Evolutionary conservation across 2,888 invertebrate species (phyloP).

Genomic region (Xanthorhoe designata): DNA sequence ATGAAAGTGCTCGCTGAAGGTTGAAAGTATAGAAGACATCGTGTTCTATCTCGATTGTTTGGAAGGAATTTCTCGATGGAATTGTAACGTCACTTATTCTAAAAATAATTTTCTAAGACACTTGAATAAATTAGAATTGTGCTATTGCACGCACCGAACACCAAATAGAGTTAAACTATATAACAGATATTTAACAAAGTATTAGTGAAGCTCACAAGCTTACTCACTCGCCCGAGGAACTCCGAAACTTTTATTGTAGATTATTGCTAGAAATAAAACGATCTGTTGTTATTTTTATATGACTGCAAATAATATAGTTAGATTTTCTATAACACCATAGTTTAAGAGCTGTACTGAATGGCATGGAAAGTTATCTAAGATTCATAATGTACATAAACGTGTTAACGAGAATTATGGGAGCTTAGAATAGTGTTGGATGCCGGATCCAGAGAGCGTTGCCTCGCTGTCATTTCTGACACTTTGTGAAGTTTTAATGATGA

Average conservation of each 20-base stretch:
- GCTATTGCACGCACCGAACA: slow-evolving; percentile 84
- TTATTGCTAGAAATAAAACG: slow-evolving; percentile 77
- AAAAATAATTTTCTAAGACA: slow-evolving; percentile 70
- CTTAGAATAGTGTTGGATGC: slow-evolving; percentile 31
- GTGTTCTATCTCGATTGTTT: slow-evolving; percentile 50
- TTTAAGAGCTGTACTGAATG: slow-evolving; percentile 48
- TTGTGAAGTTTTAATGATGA: slow-evolving; percentile 31
- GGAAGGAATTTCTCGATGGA: slow-evolving; percentile 79
- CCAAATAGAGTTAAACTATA: slow-evolving; percentile 75
- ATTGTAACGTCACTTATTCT: slow-evolving; percentile 59
- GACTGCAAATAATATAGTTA: slow-evolving; percentile 81
- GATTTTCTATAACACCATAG: slow-evolving; percentile 81
- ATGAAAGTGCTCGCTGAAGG: slow-evolving; percentile 76
- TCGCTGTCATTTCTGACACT: slow-evolving; percentile 27
- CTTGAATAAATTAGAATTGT: slow-evolving; percentile 75
- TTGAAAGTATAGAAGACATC: slow-evolving; percentile 61
- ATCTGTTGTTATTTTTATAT: slow-evolving; percentile 85
- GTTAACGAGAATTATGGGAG: slow-evolving; percentile 36
- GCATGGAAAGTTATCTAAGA: slow-evolving; percentile 28
- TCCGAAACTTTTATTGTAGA: slow-evolving; percentile 71
- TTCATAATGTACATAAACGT: slow-evolving; percentile 36
- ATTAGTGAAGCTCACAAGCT: slow-evolving; percentile 77
- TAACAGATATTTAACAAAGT: slow-evolving; percentile 54
- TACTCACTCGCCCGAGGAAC: slow-evolving; percentile 72
- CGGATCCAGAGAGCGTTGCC: slow-evolving; percentile 12